Base-by-base conservation (phyloP, 2,797 vertebrate species). In the Anguilla obscura region DNA sequence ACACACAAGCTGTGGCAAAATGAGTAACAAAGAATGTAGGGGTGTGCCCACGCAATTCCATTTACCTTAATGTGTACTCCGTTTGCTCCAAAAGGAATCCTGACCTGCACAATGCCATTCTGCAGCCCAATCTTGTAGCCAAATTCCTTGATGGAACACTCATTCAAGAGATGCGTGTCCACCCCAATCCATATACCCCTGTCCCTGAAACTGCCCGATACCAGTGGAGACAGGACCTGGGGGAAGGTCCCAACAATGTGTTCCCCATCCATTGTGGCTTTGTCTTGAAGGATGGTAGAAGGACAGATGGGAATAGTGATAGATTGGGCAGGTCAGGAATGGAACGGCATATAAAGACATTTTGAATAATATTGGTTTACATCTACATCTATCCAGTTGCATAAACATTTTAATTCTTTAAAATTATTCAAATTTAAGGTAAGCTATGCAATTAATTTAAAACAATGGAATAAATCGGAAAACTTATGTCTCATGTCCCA, bases 61-160 rank as follows among this genome's bases (percentile, higher is more conserved):
- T 36, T 82, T 88, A 92, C 93, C 92, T 93, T 92, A 0, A 91
- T 30, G 30, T 84, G 76, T 14, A 92, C 92, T 71, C 93, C 93
- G 24, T 91, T 87, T 21, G 91, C 90, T 48, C 91, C 92, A 54
- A 92, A 91, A 7, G 92, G 93, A 63, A 93, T 89, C 12, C 85
- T 69, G 52, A 93, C 88, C 33, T 89, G 88, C 69, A 92, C 52
- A 0, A 89, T 60, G 63, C 89, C 88, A 24, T 86, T 88, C 12
- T 54, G 71, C 30, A 91, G 40, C 0, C 83, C 52, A 30, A 92
- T 87, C 6, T 80, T 79, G 76, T 91, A 93, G 16, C 91, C 90
- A 16, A 87, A 85, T 8, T 89, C 89, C 14, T 86, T 86, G 16
- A 91, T 74, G 9, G 89, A 87, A 30, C 87, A 90, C 50, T 91